Evolutionary conservation across 2,888 invertebrate species (phyloP).

Genomic region (Drosophila borborema): DNA sequence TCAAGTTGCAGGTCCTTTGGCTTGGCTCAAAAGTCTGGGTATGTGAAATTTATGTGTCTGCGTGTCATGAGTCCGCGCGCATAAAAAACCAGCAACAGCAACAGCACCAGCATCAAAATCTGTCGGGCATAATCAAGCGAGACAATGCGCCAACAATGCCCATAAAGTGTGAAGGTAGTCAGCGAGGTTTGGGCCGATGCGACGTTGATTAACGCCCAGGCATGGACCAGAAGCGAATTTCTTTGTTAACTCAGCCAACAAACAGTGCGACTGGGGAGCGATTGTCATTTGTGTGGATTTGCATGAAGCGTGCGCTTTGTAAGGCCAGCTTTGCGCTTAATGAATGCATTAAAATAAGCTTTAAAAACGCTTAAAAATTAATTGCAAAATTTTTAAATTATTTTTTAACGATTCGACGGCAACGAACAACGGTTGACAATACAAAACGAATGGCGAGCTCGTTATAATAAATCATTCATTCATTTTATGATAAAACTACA

Average conservation of each 20-base stretch:
- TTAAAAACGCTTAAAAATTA: conserved; percentile 46
- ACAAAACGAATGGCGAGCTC: neutral
- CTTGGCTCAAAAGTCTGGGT: conserved; percentile 24
- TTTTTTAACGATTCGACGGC: conserved; percentile 6
- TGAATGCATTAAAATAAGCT: conserved; percentile 48
- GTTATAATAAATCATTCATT: conserved; percentile 1
- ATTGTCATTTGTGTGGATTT: conserved; percentile 41
- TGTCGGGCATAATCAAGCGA: conserved; percentile 76
- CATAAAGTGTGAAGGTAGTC: conserved; percentile 54
- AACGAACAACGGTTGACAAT: neutral
- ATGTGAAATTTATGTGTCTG: conserved; percentile 75
- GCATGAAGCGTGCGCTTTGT: conserved; percentile 15
- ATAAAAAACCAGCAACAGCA: conserved; percentile 57
- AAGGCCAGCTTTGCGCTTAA: conserved; percentile 45
- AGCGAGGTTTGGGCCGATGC: conserved; percentile 30
- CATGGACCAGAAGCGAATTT: neutral
- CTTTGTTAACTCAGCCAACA: neutral
- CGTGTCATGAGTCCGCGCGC: conserved; percentile 58
- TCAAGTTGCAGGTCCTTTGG: conserved; percentile 28
- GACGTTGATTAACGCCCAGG: conserved; percentile 66
- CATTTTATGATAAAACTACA: neutral
- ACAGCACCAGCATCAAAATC: conserved; percentile 69
- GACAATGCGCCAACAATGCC: conserved; percentile 69
- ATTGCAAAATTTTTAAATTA: conserved; percentile 27
- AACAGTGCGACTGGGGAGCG: conserved; percentile 7